phyloP scores from a whole-genome alignment of 2,113 vertebrate species.

The Chamaea fasciata region DNA sequence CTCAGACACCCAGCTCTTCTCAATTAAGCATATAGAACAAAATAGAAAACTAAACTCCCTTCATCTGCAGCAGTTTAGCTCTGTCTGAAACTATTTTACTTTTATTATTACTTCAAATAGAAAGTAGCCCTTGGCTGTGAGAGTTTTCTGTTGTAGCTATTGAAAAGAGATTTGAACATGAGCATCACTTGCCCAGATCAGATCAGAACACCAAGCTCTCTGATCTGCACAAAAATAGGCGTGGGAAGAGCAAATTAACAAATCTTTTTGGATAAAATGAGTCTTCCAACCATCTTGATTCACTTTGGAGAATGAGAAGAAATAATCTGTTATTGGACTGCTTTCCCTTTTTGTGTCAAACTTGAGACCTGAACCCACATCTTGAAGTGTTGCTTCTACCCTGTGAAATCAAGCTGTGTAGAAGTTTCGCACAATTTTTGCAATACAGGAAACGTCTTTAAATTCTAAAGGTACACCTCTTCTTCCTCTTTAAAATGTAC shows the following conservation, averaged over 20 bases:
- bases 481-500: neutral
- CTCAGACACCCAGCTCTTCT: neutral
- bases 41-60: neutral
- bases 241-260: neutral
- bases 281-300: neutral
- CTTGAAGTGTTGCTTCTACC: neutral
- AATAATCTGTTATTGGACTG: neutral
- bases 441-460: neutral
- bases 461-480: neutral
- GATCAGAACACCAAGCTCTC: neutral
- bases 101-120: neutral
- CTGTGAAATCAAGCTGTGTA: neutral
- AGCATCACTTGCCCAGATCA: neutral
- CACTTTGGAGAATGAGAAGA: neutral
- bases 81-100: neutral
- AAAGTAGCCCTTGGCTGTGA: neutral
- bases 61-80: neutral
- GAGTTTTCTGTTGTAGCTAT: neutral
- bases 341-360: neutral
- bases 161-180: neutral
- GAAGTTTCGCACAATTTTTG: neutral
- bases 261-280: neutral
- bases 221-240: neutral
- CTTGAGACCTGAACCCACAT: rapidly evolving
- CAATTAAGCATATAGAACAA: neutral